Percentiles rank a stretch among this genome's conserved stretches.
Evolutionary conservation across 2,797 vertebrate species (phyloP).

Genomic region (Anolis apletophallus): DNA sequence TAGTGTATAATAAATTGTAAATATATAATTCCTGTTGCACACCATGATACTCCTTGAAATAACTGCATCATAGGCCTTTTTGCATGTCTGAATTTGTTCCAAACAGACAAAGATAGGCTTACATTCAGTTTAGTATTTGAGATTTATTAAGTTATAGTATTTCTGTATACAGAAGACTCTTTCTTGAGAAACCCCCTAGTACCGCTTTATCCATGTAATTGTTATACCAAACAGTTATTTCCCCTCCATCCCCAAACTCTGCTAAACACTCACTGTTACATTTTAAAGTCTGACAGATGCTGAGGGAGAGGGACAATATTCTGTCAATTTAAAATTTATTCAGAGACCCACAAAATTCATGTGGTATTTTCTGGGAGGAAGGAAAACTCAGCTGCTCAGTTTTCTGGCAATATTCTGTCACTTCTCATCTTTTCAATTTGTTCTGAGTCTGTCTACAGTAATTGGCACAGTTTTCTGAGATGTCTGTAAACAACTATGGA

Average conservation of each 20-base stretch:
- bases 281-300: conserved; percentile 9
- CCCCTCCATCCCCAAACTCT: conserved; percentile 9
- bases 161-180: neutral
- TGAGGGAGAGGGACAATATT: neutral
- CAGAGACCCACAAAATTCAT: neutral
- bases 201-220: neutral
- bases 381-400: neutral
- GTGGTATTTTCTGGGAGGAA: conserved; percentile 11
- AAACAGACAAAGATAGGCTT: neutral
- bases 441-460: neutral
- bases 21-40: too few species aligned
- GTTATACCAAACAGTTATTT: neutral
- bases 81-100: neutral
- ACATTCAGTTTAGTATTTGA: neutral
- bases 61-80: neutral
- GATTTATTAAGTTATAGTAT: neutral
- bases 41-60: neutral
- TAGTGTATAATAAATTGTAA: too few species aligned
- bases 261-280: neutral
- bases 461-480: neutral
- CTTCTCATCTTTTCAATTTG: conserved; percentile 6
- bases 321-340: neutral
- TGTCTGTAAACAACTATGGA: neutral
- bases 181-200: neutral
- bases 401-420: conserved; percentile 25